Percentiles rank a stretch among this genome's conserved stretches.
Evolutionary conservation across 2,888 invertebrate genomes (phyloP).

Genomic region (Drepana falcataria): DNA sequence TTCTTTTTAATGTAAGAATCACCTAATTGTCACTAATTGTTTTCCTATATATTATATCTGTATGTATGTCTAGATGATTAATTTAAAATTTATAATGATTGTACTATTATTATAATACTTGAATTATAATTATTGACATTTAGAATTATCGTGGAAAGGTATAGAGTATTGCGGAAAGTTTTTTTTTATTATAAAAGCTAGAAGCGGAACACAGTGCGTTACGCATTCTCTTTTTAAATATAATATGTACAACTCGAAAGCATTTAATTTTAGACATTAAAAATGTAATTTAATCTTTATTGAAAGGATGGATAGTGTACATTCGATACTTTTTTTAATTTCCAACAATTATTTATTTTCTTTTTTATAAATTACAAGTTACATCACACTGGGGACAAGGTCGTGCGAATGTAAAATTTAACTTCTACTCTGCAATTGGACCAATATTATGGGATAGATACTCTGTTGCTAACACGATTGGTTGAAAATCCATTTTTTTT

Average conservation of each 20-base stretch:
- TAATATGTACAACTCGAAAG: slow-evolving; percentile 72
- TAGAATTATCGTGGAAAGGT: slow-evolving; percentile 65
- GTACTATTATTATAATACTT: slow-evolving; percentile 69
- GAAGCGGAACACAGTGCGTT: slow-evolving; percentile 32
- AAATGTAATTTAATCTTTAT: slow-evolving; percentile 71
- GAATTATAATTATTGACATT: slow-evolving; percentile 63
- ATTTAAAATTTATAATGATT: slow-evolving; percentile 67
- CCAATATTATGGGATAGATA: slow-evolving; percentile 61
- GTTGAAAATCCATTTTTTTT: slow-evolving; percentile 53
- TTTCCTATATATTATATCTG: slow-evolving; percentile 58
- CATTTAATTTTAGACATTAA: slow-evolving; percentile 78
- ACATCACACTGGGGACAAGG: slow-evolving; percentile 63
- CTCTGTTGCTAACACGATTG: slow-evolving; percentile 51
- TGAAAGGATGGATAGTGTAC: slow-evolving; percentile 50
- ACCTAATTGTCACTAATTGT: slow-evolving; percentile 67
- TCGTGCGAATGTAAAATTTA: slow-evolving; percentile 42
- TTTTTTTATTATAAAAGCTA: slow-evolving; percentile 32
- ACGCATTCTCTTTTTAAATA: slow-evolving; percentile 45
- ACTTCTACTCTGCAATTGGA: slow-evolving; percentile 56
- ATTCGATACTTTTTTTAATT: slow-evolving; percentile 28
- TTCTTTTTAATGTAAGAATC: slow-evolving; percentile 62
- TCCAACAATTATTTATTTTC: slow-evolving; percentile 61
- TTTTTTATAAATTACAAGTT: slow-evolving; percentile 36
- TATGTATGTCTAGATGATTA: slow-evolving; percentile 70
- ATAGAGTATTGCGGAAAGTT: slow-evolving; percentile 47